A percentile compares a stretch with the other conserved stretches of the same genome.
Evolutionary conservation across 23 tunicate genomes (phyloP).

Genomic region (Trididemnum nubilum): DNA sequence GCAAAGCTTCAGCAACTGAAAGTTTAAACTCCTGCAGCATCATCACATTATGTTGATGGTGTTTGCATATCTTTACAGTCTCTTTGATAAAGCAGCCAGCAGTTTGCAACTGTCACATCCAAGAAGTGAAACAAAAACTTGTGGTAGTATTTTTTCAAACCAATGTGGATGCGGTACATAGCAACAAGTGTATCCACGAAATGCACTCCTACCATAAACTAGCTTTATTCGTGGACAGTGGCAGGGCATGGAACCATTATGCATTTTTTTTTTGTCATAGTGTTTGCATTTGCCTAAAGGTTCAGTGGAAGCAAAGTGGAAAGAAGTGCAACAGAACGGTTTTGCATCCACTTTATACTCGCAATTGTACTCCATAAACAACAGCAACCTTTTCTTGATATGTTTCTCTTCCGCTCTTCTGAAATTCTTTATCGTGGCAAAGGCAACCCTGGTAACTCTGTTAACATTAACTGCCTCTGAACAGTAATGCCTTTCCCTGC

Average conservation of each 20-base stretch:
- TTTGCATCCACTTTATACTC: constrained; percentile 19
- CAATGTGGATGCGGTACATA: constrained; percentile 6
- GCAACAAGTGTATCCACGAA: constrained; percentile 17
- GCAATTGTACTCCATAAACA: not conserved
- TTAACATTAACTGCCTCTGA: constrained; percentile 3
- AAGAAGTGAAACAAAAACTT: constrained; percentile 9
- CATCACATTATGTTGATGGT: constrained; percentile 1
- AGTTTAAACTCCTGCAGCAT: constrained; percentile 23
- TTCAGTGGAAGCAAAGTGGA: constrained; percentile 16
- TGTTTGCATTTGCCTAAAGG: constrained; percentile 12
- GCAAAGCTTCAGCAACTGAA: not conserved
- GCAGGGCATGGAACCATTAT: not conserved
- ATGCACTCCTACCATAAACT: constrained; percentile 10
- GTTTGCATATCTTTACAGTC: not conserved
- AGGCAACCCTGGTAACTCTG: constrained; percentile 9
- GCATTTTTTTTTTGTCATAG: constrained; percentile 2
- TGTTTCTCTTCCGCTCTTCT: not conserved
- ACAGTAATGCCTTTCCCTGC: constrained; percentile 9
- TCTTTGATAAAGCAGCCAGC: constrained; percentile 13
- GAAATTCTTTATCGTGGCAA: constrained; percentile 19
- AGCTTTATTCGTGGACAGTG: not conserved
- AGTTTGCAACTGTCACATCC: constrained; percentile 16
- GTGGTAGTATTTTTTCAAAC: constrained; percentile 15
- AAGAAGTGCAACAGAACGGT: constrained; percentile 7
- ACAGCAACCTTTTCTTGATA: constrained; percentile 15